Evolutionary conservation across 1,140 invertebrate species (phyloP).

Genomic region (Scaptomyza montana): DNA sequence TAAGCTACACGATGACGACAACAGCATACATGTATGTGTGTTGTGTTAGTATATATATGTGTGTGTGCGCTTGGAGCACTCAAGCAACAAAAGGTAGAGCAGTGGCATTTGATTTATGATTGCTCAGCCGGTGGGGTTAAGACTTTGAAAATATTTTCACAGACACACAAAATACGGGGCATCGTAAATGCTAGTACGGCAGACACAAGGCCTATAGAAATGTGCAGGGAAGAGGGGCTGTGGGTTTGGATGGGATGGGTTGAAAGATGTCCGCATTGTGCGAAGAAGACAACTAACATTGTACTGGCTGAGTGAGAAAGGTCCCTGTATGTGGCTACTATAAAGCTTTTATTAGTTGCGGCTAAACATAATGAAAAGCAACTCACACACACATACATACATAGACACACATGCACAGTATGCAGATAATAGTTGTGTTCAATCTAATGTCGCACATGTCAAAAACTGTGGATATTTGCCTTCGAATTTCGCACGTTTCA

Average conservation of each 20-base stretch:
- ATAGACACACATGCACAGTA: neutral
- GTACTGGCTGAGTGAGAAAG: conserved; percentile 12
- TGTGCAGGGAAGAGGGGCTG: neutral
- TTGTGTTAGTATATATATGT: conserved; percentile 4
- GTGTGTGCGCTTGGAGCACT: conserved; percentile 51
- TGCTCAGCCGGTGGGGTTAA: conserved; percentile 79
- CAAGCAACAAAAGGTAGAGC: conserved; percentile 79
- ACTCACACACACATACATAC: conserved; percentile 20
- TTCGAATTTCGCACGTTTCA: conserved; percentile 66
- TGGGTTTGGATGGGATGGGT: neutral
- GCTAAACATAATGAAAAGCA: conserved; percentile 58
- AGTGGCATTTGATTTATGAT: conserved; percentile 78
- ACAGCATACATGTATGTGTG: conserved; percentile 43
- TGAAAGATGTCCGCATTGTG: conserved; percentile 2
- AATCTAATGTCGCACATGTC: conserved; percentile 78
- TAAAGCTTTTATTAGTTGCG: conserved; percentile 73
- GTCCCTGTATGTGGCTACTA: conserved; percentile 36
- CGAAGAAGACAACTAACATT: conserved; percentile 11
- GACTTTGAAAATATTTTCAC: conserved; percentile 81
- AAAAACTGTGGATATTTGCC: conserved; percentile 71
- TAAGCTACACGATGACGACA: conserved; percentile 73
- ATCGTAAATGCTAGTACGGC: neutral
- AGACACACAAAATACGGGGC: conserved; percentile 65
- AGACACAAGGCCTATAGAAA: conserved; percentile 14
- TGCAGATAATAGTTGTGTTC: conserved; percentile 62